Evolutionary conservation across 1,140 invertebrate species (phyloP).

Genomic region (Harpegnathos saltator): DNA sequence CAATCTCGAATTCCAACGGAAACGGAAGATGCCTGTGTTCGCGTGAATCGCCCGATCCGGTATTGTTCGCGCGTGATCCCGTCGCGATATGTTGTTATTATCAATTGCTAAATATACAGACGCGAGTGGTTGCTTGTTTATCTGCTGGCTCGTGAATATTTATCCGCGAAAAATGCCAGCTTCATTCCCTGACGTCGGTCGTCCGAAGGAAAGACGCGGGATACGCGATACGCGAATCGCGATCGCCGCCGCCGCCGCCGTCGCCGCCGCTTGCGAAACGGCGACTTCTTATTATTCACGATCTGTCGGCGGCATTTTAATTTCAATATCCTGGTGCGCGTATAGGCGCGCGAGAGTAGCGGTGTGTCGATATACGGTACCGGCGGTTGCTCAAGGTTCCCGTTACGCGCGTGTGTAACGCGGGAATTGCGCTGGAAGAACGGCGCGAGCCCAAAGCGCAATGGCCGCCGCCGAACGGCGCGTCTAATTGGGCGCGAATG

Average conservation of each 20-base stretch:
- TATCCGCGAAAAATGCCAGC: neutral
- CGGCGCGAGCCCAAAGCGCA: slow-evolving; percentile 1
- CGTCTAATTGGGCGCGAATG: neutral
- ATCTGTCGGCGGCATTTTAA: slow-evolving; percentile 33
- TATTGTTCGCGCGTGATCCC: no score
- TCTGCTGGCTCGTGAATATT: no score
- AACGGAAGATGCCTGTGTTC: no score
- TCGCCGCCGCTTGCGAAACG: slow-evolving; percentile 8
- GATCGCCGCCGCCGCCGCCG: neutral
- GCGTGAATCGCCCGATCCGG: no score
- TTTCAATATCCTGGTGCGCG: slow-evolving; percentile 31
- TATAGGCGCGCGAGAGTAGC: neutral
- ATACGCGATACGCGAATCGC: slow-evolving; percentile 1
- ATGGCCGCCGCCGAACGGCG: neutral
- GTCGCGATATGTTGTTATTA: no score
- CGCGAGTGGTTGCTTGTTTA: no score
- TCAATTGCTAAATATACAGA: no score
- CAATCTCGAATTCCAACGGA: no score
- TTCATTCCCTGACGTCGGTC: neutral
- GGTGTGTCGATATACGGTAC: neutral
- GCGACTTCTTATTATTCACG: slow-evolving; percentile 8
- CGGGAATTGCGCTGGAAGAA: neutral
- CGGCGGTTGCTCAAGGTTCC: slow-evolving; percentile 20
- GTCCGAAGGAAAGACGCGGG: slow-evolving; percentile 12
- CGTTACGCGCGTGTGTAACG: slow-evolving; percentile 4